Percentiles rank a stretch among this genome's conserved stretches.
Conservation (phyloP, 1,140 invertebrate species). For the Danaus melanippus region DNA sequence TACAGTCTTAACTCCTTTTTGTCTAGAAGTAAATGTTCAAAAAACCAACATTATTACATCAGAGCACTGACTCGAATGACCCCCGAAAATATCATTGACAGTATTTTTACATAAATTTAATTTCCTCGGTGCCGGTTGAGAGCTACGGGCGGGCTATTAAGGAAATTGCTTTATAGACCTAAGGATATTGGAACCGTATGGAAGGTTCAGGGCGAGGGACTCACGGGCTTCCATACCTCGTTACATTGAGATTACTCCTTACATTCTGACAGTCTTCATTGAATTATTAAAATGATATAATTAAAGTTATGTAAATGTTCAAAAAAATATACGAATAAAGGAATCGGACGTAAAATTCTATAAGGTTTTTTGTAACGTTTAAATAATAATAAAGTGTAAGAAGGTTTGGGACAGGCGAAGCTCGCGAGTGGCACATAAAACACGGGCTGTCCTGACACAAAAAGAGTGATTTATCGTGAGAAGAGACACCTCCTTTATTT, state of each 20-base stretch:
- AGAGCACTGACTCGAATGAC: no score
- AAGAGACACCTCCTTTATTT: slow-evolving; percentile 53
- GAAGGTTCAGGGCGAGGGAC: neutral
- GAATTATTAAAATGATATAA: no score
- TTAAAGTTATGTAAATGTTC: no score
- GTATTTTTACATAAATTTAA: slow-evolving; percentile 19
- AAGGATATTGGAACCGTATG: slow-evolving; percentile 27
- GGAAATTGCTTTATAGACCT: slow-evolving; percentile 52
- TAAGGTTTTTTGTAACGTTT: neutral
- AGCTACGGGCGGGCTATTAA: slow-evolving; percentile 43
- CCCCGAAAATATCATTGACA: no score
- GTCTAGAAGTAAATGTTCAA: no score
- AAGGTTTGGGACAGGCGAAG: slow-evolving; percentile 28
- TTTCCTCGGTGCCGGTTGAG: slow-evolving; percentile 21
- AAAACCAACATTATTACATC: no score
- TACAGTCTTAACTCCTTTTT: no score
- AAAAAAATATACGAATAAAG: no score
- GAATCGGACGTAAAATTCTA: no score
- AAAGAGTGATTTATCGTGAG: slow-evolving; percentile 68
- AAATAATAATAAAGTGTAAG: slow-evolving; percentile 33
- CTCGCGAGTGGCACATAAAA: slow-evolving; percentile 50
- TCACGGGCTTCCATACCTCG: no score
- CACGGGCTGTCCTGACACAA: slow-evolving; percentile 48
- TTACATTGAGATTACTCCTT: no score
- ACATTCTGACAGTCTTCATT: no score